These are phyloP conservation scores for Pelagia noctiluca DNA, from an alignment of 30 jellyfish, hydroid and myxozoan genomes.

Conservation along the genomic window DNA sequence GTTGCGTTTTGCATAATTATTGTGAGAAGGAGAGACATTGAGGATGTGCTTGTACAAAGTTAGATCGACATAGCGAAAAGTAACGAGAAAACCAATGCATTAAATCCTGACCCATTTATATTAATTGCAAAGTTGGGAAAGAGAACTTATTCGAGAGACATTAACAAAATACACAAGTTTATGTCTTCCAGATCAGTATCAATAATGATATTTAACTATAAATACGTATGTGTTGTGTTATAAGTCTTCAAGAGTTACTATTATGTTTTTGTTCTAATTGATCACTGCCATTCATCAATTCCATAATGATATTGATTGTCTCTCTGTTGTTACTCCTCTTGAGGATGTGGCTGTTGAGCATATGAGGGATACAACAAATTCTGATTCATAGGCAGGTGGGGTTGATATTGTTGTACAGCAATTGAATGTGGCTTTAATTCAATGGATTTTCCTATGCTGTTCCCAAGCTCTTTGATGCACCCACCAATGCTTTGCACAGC, in stretches of 20 bases:
- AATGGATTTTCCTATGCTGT: neutral
- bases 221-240: too few relatives aligned
- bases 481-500: neutral
- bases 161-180: neutral
- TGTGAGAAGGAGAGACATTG: slow-evolving; percentile 26
- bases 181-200: neutral
- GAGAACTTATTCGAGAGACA: neutral
- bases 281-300: too few relatives aligned
- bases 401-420: neutral
- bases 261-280: too few relatives aligned
- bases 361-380: neutral
- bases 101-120: neutral
- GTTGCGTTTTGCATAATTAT: slow-evolving; percentile 77
- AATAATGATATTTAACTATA: too few relatives aligned
- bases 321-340: too few relatives aligned
- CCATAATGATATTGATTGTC: too few relatives aligned
- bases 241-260: too few relatives aligned
- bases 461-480: neutral
- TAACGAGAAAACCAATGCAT: neutral
- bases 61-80: neutral
- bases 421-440: neutral
- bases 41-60: neutral
- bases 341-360: too few relatives aligned
- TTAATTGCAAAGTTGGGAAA: neutral
- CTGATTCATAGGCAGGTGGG: neutral